Base-by-base conservation (phyloP, 2,113 vertebrate genomes). In the Chaetura pelagica region DNA sequence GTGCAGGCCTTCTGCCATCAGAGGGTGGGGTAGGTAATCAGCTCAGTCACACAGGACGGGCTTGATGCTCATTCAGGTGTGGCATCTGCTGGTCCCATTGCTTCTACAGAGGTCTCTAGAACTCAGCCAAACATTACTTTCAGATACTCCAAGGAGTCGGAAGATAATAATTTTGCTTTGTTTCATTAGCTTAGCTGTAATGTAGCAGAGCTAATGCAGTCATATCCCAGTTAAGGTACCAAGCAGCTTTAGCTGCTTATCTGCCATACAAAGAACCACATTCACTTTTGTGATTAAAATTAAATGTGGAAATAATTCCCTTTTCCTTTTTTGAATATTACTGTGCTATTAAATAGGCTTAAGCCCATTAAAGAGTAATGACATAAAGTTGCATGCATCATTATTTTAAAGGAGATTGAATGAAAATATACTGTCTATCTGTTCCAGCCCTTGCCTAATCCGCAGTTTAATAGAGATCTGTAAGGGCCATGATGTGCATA, bases 311-410 rank as follows among this genome's bases (percentile, higher is more conserved):
- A 98, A 97, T 98, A 98, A 97, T 97, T 98, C 90, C n/a, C 52
- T 83, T 84, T 97, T 97, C 91, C 86, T 97, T 97, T 98, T 95
- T 97, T 95, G 97, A 97, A 97, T 98, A 98, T 98, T 98, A 98
- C 97, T 94, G 76, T 98, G 96, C 95, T 98, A 97, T 98, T 98
- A 98, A 97, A 97, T 96, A 96, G 97, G 97, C 95, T 96, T 98
- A 98, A 98, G 96, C 96, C 92, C 49, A 76, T 98, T 98, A 98
- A 97, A 97, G 95, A 96, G 96, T 97, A 97, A 98, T 97, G 98
- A 96, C 95, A 93, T 96, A 88, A 97, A 96, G 96, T 96, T 97
- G 96, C 93, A 98, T 96, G 97, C 97, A 90, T 97, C 97, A 96
- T 98, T 98, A 97, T 98, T 98, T 98, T 97, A 98, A 97, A 96